Evolutionary conservation across 2,888 invertebrate species (phyloP), one percentile per base, ranked within the genome.

Genomic region (Drosophila nr. medialis): DNA sequence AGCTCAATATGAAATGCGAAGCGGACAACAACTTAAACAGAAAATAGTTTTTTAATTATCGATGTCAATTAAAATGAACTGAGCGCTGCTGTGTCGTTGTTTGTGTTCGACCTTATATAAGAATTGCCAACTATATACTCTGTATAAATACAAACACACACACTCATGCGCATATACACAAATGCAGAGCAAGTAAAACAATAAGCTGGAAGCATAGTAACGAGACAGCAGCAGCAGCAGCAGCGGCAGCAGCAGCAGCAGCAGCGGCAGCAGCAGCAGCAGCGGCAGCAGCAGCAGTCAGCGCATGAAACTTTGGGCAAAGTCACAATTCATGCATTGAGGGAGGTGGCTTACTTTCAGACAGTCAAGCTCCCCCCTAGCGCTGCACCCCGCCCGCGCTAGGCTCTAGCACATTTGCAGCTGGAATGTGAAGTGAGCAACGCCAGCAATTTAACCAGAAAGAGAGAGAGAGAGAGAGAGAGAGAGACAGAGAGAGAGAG

Each of bases 31-130:
- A 68, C 55, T 76, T 73, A 64, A 68, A 71, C 74, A 70, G 77
- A 79, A 85, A 83, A 89, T 84, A 79, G 81, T 86, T 89, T 84
- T 45, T 86, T 88, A 89, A 85, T 89, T 90, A 83, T 83, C 77
- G 83, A 90, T 86, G 90, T 89, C 89, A 89, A 89, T 89, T 89
- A 90, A 89, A 88, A 64, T 89, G 90, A 89, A 89, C 89, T 86
- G 83, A 80, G 65, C 66, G 63, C 55, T 76, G 55, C 55, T 55
- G 38, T 36, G 49, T 63, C 50, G 70, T 73, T 79, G 74, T 71
- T 65, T 75, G 76, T 81, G 51, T 79, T 62, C 67, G 73, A 66
- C 50, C 69, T 77, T 81, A 81, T 70, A 79, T 85, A 83, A 84
- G 78, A 76, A 62, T 40, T 58, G 72, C 55, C 60, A 73, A 56